phyloP scores from a whole-genome alignment of 2,797 vertebrate species.

The Leptodactylus fallax region DNA sequence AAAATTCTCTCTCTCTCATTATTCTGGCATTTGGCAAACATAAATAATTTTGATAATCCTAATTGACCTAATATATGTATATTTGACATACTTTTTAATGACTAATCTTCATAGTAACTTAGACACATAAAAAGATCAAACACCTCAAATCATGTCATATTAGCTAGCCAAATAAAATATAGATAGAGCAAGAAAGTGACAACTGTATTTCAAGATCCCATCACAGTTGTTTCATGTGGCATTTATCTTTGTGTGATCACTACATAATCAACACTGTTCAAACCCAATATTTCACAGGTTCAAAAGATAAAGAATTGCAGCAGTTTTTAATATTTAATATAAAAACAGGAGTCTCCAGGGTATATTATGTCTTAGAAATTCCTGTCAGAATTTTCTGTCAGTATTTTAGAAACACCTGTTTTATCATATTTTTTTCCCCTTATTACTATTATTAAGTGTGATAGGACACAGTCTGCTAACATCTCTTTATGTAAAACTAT shows the following conservation, averaged over 20 bases:
- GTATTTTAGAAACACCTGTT: constrained; percentile 24
- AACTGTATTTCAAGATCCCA: neutral
- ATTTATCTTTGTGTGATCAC: constrained; percentile 61
- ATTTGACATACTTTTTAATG: no score
- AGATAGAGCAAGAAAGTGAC: constrained; percentile 19
- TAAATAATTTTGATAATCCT: no score
- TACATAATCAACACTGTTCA: constrained; percentile 59
- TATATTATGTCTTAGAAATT: constrained; percentile 10
- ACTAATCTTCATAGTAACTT: no score
- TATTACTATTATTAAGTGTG: neutral
- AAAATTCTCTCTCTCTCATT: no score
- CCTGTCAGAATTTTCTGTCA: constrained; percentile 40
- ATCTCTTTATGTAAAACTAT: neutral
- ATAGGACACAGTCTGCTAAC: neutral
- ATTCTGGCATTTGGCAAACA: no score
- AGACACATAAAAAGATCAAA: neutral
- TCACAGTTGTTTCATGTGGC: constrained; percentile 13
- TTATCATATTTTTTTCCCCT: constrained; percentile 13
- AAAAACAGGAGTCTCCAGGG: constrained; percentile 22
- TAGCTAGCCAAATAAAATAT: constrained; percentile 23
- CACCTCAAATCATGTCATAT: neutral
- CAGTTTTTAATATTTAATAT: constrained; percentile 44
- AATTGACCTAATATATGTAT: no score
- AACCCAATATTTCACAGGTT: constrained; percentile 21
- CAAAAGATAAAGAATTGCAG: constrained; percentile 44